phyloP scores from a whole-genome alignment of 2,888 invertebrate genomes.

The Eilema caniola region DNA sequence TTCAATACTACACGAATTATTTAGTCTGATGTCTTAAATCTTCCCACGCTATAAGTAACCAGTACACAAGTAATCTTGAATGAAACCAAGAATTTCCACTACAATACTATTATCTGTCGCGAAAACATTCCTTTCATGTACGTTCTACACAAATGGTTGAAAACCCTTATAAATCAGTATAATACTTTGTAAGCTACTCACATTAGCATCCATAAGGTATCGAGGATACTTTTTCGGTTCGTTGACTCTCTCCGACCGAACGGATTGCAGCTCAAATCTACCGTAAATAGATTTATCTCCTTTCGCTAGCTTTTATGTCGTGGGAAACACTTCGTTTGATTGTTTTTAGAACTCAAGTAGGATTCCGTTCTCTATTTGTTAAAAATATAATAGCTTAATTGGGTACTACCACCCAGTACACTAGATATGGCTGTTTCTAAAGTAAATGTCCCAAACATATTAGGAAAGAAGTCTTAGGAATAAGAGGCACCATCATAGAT shows the following conservation, averaged over 20 bases:
- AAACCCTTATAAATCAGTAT: conserved; percentile 1
- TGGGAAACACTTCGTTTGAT: conserved; percentile 39
- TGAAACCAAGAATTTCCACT: background rate
- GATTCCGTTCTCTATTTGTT: background rate
- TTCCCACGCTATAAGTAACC: too few species aligned
- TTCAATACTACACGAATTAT: too few species aligned
- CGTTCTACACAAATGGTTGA: background rate
- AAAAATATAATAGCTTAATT: background rate
- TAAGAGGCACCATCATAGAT: too few species aligned
- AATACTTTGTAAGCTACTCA: conserved; percentile 10
- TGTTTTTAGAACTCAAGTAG: conserved; percentile 31
- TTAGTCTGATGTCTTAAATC: too few species aligned
- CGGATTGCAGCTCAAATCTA: conserved; percentile 66
- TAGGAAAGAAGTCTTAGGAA: too few species aligned
- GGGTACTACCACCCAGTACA: background rate
- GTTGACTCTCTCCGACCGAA: conserved; percentile 52
- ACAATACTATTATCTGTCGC: background rate
- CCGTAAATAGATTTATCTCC: conserved; percentile 67
- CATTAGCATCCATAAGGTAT: conserved; percentile 49
- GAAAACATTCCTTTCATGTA: background rate
- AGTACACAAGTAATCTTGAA: background rate
- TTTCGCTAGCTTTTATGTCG: conserved; percentile 43
- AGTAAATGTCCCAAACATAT: too few species aligned
- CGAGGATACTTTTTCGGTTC: conserved; percentile 54
- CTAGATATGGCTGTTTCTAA: too few species aligned